These are phyloP conservation scores for Edolisoma coerulescens DNA, from an alignment of 2,113 vertebrate species.

Conservation along the genomic window DNA sequence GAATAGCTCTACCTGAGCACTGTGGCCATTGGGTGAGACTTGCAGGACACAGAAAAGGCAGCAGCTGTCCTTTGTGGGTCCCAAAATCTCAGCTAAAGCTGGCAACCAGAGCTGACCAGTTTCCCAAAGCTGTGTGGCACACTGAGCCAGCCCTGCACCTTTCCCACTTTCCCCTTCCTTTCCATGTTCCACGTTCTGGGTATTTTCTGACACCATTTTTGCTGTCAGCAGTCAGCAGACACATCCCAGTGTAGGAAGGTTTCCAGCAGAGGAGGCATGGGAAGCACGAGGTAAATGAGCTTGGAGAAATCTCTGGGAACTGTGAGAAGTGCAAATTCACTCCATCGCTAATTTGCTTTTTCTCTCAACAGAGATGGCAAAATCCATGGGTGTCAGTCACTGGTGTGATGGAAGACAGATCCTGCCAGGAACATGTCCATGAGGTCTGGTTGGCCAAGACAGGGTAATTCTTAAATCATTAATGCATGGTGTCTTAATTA, in stretches of 20 bases:
- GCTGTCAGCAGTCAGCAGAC: neutral
- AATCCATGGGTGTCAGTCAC: neutral
- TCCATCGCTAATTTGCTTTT: neutral
- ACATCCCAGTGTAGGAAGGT: neutral
- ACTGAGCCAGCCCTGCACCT: neutral
- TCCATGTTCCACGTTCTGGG: accelerated
- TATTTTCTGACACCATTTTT: neutral
- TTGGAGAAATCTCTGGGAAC: neutral
- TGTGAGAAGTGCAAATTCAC: neutral
- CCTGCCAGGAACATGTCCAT: neutral
- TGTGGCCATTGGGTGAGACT: neutral
- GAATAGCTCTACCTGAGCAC: neutral
- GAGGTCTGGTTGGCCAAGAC: neutral
- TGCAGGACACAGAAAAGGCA: neutral
- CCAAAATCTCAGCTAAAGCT: neutral
- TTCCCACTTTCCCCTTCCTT: neutral
- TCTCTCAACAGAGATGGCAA: neutral
- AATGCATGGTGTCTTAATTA: neutral
- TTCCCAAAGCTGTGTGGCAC: neutral
- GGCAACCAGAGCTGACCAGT: neutral
- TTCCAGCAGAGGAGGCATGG: neutral
- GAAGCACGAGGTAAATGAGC: neutral
- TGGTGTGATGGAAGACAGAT: neutral
- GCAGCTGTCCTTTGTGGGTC: neutral
- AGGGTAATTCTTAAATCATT: neutral